Percentiles rank a stretch among this genome's conserved stretches.
Evolutionary conservation across 2,797 vertebrate genomes (phyloP).

Genomic region (Coccyzus lansbergi): DNA sequence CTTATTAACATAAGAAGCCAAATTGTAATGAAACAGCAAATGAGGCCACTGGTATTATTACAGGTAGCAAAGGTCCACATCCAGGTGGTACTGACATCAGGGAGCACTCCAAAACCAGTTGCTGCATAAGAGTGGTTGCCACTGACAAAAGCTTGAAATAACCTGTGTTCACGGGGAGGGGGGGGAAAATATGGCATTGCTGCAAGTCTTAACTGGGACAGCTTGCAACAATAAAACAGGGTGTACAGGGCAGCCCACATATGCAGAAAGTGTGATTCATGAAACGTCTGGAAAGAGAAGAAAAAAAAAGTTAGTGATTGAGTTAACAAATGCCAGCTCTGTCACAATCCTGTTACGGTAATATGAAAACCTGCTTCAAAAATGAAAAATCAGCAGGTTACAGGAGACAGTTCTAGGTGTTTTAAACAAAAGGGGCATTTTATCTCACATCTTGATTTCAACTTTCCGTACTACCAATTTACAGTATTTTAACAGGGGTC

Average conservation of each 20-base stretch:
- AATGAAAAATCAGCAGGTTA: neutral
- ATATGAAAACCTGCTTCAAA: neutral
- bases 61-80: constrained; percentile 87
- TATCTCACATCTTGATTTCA: neutral
- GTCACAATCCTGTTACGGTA: neutral
- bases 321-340: neutral
- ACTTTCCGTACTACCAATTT: neutral
- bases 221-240: constrained; percentile 84
- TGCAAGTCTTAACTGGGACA: constrained; percentile 86
- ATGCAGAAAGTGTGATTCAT: constrained; percentile 81
- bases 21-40: constrained; percentile 91
- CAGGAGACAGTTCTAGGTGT: neutral
- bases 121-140: constrained; percentile 89
- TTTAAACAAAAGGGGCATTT: neutral
- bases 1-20: constrained; percentile 88
- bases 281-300: constrained; percentile 79
- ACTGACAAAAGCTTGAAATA: constrained; percentile 89
- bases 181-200: constrained; percentile 88
- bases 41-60: constrained; percentile 92
- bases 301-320: constrained; percentile 37
- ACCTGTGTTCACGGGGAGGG: constrained; percentile 87
- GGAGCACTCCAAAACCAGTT: constrained; percentile 88
- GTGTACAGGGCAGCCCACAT: constrained; percentile 81
- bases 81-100: constrained; percentile 86
- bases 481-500: neutral